phyloP scores from a whole-genome alignment of 2,888 invertebrate genomes.

The Lydus trimaculatus region DNA sequence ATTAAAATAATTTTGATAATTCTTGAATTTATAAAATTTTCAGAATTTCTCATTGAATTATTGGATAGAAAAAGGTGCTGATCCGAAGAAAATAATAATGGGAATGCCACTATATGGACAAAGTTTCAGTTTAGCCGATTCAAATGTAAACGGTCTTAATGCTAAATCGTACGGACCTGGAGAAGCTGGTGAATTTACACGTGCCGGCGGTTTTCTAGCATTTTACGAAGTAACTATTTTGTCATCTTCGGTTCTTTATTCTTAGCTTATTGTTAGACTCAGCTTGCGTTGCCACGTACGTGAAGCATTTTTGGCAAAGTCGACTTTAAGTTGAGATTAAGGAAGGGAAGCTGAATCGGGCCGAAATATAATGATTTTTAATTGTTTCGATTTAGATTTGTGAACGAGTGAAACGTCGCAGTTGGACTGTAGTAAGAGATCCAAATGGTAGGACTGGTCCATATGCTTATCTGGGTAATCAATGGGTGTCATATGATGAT shows the following conservation, averaged over 20 bases:
- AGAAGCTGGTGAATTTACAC: slow-evolving; percentile 72
- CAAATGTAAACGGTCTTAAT: slow-evolving; percentile 63
- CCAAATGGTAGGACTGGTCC: slow-evolving; percentile 73
- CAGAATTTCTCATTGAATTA: slow-evolving; percentile 75
- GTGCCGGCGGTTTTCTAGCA: slow-evolving; percentile 76
- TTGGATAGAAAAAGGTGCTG: slow-evolving; percentile 74
- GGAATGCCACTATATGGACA: slow-evolving; percentile 82
- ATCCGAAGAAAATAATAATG: slow-evolving; percentile 71
- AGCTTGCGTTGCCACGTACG: no score
- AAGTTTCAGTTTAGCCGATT: slow-evolving; percentile 71
- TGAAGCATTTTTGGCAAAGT: no score
- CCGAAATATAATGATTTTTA: no score
- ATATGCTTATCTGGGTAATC: slow-evolving; percentile 73
- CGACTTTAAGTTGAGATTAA: no score
- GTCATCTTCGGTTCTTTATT: no score
- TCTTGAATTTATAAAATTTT: slow-evolving; percentile 30
- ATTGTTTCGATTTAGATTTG: slow-evolving; percentile 64
- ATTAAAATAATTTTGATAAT: neutral
- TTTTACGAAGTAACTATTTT: slow-evolving; percentile 71
- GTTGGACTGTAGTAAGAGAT: slow-evolving; percentile 70
- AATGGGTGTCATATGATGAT: slow-evolving; percentile 84
- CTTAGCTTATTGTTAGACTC: no score
- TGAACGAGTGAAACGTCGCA: slow-evolving; percentile 65
- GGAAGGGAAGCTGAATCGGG: no score
- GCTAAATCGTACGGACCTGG: slow-evolving; percentile 72